Evolutionary conservation across 2,113 vertebrate species (phyloP), one percentile per base, ranked within the genome.

Genomic region (Mus pahari): DNA sequence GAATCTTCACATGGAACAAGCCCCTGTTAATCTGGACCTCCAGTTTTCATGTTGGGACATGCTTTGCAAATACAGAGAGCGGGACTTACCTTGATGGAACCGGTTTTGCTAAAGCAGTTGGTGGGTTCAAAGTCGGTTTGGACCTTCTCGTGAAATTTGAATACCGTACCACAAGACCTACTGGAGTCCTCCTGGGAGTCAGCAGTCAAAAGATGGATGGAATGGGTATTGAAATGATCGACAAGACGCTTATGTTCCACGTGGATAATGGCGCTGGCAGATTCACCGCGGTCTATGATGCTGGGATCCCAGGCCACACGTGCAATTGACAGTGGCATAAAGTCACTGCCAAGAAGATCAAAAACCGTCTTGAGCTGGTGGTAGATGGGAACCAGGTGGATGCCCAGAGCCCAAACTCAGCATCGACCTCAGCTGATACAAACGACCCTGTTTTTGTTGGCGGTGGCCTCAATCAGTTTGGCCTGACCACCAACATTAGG

Each of bases 181-280:
- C 98, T 0, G 99, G 99, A 12, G 99, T 99, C 92, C 98, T 99
- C 10, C 95, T 99, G 48, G 99, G 98, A 79, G 94, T 99, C 97
- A 99, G 99, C 97, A 99, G 99, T 98, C 99, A 99, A 94, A 99
- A 98, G 97, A 99, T 98, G 97, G 99, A 99, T 90, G 99, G 99
- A 39, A 98, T 99, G 90, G 99, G 99, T 55, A 98, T 99, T 0
- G 99, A 99, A 97, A 98, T 99, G 79, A 98, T 99, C 33, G 98
- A 98, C 1, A 99, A 99, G 93, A 99, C 99, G 99, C 97, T 99
- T 86, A 98, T 99, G 94, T 99, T 99, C 98, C 99, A 99, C 0
- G 99, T 99, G 16, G 99, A 99, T 98, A 99, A 99, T 13, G 99
- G 99, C 0, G 99, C 99, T 0, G 99, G 99, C 5, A 98, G 98